phyloP scores from a whole-genome alignment of 2,888 invertebrate species.

The Endomychus coccineus region DNA sequence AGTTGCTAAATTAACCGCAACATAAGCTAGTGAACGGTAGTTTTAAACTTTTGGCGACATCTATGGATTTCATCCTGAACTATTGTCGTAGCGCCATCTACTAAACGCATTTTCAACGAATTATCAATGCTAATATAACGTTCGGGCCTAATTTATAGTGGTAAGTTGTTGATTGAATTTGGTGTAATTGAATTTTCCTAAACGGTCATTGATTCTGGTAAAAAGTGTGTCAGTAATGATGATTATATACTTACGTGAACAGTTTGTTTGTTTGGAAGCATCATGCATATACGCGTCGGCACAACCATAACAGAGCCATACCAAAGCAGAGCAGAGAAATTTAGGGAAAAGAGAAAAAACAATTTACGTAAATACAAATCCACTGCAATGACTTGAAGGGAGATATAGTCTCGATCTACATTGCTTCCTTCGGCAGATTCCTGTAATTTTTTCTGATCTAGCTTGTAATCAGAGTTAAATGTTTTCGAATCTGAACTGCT shows the following conservation, averaged over 20 bases:
- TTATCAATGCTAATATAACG: too few relatives aligned
- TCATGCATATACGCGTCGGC: conserved; percentile 67
- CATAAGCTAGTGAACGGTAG: too few relatives aligned
- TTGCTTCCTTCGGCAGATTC: conserved; percentile 38
- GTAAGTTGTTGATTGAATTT: too few relatives aligned
- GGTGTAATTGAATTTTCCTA: too few relatives aligned
- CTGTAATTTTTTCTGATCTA: conserved; percentile 18
- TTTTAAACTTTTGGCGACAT: too few relatives aligned
- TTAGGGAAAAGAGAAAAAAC: conserved; percentile 65
- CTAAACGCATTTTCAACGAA: too few relatives aligned
- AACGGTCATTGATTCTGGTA: conserved; percentile 11
- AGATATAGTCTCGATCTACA: conserved; percentile 38
- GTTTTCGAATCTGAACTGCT: too few relatives aligned
- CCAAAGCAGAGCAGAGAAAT: conserved; percentile 77
- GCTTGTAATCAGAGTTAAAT: conserved; percentile 11
- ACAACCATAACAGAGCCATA: conserved; percentile 72
- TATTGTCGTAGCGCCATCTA: too few relatives aligned
- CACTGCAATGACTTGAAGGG: conserved; percentile 37
- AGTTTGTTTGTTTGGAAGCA: conserved; percentile 63
- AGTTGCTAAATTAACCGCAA: too few relatives aligned
- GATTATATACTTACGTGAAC: conserved; percentile 63
- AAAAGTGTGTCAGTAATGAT: conserved; percentile 10
- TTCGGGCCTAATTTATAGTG: too few relatives aligned
- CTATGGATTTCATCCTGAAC: too few relatives aligned
- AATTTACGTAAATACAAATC: conserved; percentile 61